Evolutionary conservation across 2,888 invertebrate species (phyloP).

Genomic region (Acanthosepion lycidas): DNA sequence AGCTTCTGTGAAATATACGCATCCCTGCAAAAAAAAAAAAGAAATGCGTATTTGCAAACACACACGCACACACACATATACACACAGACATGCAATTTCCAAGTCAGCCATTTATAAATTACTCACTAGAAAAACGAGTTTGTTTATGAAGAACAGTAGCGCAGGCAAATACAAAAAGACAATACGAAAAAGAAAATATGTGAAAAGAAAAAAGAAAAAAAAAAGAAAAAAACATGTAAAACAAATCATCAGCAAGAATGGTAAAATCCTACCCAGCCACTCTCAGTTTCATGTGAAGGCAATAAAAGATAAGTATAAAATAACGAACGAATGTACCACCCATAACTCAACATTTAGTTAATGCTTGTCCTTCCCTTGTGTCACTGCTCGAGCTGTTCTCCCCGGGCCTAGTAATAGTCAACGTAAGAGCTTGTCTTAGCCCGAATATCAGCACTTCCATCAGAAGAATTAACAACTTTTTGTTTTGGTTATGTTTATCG

Average conservation of each 20-base stretch:
- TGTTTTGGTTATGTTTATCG: neutral
- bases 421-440: neutral
- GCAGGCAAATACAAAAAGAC: neutral
- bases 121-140: too few relatives aligned
- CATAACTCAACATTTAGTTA: neutral
- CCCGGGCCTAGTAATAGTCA: neutral
- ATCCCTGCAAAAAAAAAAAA: too few relatives aligned
- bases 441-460: neutral
- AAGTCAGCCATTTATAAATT: too few relatives aligned
- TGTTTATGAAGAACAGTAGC: neutral
- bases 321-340: neutral
- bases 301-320: neutral
- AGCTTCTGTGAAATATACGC: too few relatives aligned
- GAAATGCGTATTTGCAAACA: too few relatives aligned
- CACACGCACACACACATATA: too few relatives aligned
- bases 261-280: neutral
- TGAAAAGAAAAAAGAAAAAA: neutral
- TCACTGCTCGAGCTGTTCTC: neutral
- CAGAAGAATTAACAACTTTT: neutral
- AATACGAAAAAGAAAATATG: neutral
- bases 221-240: too few relatives aligned
- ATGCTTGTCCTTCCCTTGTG: neutral
- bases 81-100: too few relatives aligned
- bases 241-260: neutral
- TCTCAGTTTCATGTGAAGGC: neutral